Evolutionary conservation across 2,888 invertebrate species (phyloP).

Genomic region (Acleris sparsana): DNA sequence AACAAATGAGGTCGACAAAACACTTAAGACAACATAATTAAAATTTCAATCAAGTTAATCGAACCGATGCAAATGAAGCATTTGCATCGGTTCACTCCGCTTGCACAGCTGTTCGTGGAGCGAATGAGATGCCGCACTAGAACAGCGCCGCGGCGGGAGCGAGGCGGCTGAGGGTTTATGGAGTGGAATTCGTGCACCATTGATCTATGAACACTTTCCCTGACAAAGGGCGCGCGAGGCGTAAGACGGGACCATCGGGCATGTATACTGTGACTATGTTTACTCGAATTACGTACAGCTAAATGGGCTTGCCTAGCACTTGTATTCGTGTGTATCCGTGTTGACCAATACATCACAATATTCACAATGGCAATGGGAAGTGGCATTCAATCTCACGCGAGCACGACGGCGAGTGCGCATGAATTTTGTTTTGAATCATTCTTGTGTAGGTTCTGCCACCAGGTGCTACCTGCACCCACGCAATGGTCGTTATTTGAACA

Average conservation of each 20-base stretch:
- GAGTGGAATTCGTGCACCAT: conserved; percentile 5
- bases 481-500: too few relatives aligned
- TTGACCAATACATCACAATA: neutral
- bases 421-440: too few relatives aligned
- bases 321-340: too few relatives aligned
- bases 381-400: too few relatives aligned
- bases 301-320: too few relatives aligned
- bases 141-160: too few relatives aligned
- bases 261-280: too few relatives aligned
- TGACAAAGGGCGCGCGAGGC: neutral
- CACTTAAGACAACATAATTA: conserved; percentile 13
- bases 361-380: neutral
- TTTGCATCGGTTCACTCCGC: conserved; percentile 18
- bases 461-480: too few relatives aligned
- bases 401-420: too few relatives aligned
- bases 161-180: neutral
- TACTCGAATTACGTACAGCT: too few relatives aligned
- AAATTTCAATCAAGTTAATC: conserved; percentile 15
- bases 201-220: conserved; percentile 4
- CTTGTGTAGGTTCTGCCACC: too few relatives aligned
- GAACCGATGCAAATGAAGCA: conserved; percentile 21
- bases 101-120: conserved; percentile 1
- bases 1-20: too few relatives aligned
- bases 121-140: neutral
- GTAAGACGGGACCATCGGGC: neutral